Conservation (phyloP, 2,113 vertebrate species). For the Circaetus cinerascens region DNA sequence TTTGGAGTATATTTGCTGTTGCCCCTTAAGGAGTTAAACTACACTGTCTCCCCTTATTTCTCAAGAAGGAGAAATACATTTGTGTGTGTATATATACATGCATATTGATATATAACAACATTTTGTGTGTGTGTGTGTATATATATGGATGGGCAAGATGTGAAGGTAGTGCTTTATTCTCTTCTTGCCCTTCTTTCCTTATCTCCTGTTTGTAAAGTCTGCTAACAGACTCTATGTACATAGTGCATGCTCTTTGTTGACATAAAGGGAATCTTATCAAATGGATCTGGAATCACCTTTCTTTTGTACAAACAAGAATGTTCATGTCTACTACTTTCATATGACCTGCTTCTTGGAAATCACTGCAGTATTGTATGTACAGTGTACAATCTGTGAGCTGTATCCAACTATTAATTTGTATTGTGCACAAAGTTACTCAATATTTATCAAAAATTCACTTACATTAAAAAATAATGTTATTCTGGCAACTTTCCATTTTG, state of each 20-base stretch:
- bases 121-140: background rate
- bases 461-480: background rate
- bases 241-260: background rate
- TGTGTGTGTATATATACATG: background rate
- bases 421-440: background rate
- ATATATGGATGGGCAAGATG: background rate
- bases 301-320: background rate
- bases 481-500: background rate
- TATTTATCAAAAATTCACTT: background rate
- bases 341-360: background rate
- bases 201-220: background rate
- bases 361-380: background rate
- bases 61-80: background rate
- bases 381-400: background rate
- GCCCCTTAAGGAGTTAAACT: background rate
- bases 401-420: background rate
- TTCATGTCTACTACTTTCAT: rapidly evolving
- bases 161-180: rapidly evolving
- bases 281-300: background rate
- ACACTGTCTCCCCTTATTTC: background rate
- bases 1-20: background rate
- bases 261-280: background rate
- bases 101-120: background rate
- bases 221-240: too few relatives aligned
- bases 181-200: background rate